Percentiles rank a stretch among this genome's conserved stretches.
Evolutionary conservation across 2,113 vertebrate species (phyloP).

Genomic region (Tachysurus vachellii): DNA sequence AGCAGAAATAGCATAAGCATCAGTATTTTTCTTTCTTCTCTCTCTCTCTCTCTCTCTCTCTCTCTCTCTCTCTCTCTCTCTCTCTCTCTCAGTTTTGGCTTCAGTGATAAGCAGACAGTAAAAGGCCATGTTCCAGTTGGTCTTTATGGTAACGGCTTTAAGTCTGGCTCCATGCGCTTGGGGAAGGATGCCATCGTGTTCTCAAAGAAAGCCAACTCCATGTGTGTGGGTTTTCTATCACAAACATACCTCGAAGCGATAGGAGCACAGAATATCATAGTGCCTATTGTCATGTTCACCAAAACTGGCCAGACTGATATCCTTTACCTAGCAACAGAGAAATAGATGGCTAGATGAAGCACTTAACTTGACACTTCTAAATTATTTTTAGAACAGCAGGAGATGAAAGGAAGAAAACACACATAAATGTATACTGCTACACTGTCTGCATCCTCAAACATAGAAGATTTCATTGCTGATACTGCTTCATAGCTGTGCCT

Average conservation of each 20-base stretch:
- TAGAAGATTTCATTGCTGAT: too few relatives aligned
- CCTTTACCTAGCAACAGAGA: not conserved
- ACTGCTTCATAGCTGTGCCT: too few relatives aligned
- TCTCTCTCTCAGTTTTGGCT: slow-evolving; percentile 81
- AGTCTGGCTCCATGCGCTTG: slow-evolving; percentile 95
- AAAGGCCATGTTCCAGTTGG: slow-evolving; percentile 84
- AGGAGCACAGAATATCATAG: slow-evolving; percentile 16
- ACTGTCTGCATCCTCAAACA: too few relatives aligned
- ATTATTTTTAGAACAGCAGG: not conserved
- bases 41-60: slow-evolving; percentile 53
- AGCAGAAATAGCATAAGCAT: not conserved
- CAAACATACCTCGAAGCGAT: slow-evolving; percentile 85
- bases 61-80: slow-evolving; percentile 62
- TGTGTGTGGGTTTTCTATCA: slow-evolving; percentile 62
- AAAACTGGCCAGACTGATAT: not conserved
- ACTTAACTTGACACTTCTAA: too few relatives aligned
- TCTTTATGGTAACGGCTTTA: slow-evolving; percentile 96
- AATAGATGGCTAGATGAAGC: too few relatives aligned
- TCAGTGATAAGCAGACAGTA: slow-evolving; percentile 86
- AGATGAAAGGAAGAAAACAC: not conserved
- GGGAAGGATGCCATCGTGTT: slow-evolving; percentile 92
- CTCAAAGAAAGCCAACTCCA: slow-evolving; percentile 79
- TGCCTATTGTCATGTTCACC: not conserved
- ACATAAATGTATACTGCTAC: too few relatives aligned
- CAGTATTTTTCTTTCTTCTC: slow-evolving; percentile 67